A percentile compares a stretch with the other conserved stretches of the same genome.
Conservation (phyloP, 2,797 vertebrate species). For the Ficedula albicollis region DNA sequence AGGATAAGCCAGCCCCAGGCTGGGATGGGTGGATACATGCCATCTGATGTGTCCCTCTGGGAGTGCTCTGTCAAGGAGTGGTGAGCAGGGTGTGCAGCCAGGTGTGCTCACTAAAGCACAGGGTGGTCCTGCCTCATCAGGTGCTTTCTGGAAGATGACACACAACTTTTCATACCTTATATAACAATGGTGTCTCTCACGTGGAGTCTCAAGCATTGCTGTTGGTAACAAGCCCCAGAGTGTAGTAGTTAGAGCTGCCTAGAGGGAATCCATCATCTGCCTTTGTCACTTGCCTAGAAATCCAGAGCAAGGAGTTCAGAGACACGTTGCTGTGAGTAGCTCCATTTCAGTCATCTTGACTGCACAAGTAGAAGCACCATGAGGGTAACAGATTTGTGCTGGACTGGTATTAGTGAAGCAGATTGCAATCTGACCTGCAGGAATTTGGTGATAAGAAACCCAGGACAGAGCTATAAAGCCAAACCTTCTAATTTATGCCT, state of each 20-base stretch:
- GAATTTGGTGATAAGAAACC: slow-evolving; percentile 1
- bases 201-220: accelerated
- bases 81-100: not conserved
- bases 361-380: not conserved
- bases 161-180: not conserved
- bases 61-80: not conserved
- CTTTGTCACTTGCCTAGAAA: not conserved
- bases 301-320: not conserved
- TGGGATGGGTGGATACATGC: not conserved
- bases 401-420: not conserved
- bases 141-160: not conserved
- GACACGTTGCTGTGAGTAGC: not conserved
- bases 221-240: not conserved
- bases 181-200: accelerated
- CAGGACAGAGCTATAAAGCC: not conserved
- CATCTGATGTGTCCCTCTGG: not conserved
- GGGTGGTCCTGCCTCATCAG: not conserved
- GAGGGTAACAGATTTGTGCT: not conserved
- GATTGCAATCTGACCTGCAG: not conserved
- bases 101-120: not conserved
- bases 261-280: not conserved
- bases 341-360: not conserved
- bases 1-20: not conserved
- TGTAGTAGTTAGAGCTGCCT: not conserved
- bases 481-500: not conserved